phyloP scores from a whole-genome alignment of 2,797 vertebrate genomes.

The Sylvia borin region DNA sequence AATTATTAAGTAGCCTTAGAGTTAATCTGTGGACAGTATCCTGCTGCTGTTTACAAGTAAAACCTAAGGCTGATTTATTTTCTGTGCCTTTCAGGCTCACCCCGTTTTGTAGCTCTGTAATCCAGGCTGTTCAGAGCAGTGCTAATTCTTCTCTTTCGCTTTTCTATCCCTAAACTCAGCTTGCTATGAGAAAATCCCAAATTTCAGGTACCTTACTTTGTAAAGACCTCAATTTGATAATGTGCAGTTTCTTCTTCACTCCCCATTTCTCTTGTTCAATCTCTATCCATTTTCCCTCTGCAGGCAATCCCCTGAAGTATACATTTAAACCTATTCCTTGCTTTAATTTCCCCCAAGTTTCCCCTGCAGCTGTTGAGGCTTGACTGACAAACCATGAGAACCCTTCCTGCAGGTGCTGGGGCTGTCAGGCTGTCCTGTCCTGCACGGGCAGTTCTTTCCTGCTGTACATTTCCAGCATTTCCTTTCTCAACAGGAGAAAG shows the following conservation, averaged over 20 bases:
- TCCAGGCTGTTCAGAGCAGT: neutral
- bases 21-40: neutral
- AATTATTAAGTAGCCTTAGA: neutral
- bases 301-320: neutral
- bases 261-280: neutral
- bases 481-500: neutral
- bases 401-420: neutral
- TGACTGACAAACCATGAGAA: neutral
- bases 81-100: neutral
- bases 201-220: neutral
- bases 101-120: neutral
- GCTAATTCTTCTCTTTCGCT: neutral
- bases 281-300: neutral
- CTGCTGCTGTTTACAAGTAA: neutral
- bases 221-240: neutral
- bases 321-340: neutral
- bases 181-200: neutral
- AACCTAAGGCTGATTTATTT: neutral
- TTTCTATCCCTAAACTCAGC: neutral
- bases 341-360: neutral
- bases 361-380: neutral
- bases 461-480: neutral
- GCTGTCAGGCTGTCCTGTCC: neutral
- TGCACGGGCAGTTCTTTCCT: neutral
- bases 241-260: neutral